Percentiles rank a stretch among this genome's conserved stretches.
Evolutionary conservation across 2,113 vertebrate species (phyloP).

Genomic region (Oophaga pumilio): DNA sequence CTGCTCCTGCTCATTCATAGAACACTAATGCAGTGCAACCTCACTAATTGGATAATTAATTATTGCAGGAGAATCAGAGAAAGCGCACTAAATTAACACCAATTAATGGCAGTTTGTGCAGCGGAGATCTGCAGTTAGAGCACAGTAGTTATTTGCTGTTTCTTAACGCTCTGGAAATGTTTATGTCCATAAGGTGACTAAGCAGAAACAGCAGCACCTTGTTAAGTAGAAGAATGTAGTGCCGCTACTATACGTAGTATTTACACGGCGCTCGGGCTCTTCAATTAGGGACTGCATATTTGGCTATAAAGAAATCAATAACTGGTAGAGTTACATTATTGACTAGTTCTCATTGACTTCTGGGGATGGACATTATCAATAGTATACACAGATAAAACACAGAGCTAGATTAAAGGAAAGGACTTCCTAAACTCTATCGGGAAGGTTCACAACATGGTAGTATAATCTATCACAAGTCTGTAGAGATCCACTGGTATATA

Average conservation of each 20-base stretch:
- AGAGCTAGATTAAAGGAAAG: background rate
- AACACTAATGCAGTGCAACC: conserved; percentile 26
- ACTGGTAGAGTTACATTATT: background rate
- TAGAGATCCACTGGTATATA: too few relatives aligned
- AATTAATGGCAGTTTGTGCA: conserved; percentile 31
- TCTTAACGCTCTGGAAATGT: background rate
- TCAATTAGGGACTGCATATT: too few relatives aligned
- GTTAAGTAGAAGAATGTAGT: background rate
- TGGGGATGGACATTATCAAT: background rate
- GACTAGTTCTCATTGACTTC: background rate
- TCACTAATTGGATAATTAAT: conserved; percentile 49
- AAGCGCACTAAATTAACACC: conserved; percentile 36
- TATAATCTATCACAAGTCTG: too few relatives aligned
- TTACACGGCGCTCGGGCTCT: too few relatives aligned
- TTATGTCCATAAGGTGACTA: background rate
- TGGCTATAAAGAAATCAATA: too few relatives aligned
- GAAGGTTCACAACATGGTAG: too few relatives aligned
- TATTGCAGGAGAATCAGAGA: conserved; percentile 32
- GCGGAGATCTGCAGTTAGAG: background rate
- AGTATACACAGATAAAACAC: background rate
- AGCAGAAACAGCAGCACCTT: background rate
- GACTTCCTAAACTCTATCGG: background rate
- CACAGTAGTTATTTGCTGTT: background rate
- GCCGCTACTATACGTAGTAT: too few relatives aligned
- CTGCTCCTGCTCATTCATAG: conserved; percentile 9